phyloP scores from a whole-genome alignment of 2,113 vertebrate species.

The Triplophysa rosa region DNA sequence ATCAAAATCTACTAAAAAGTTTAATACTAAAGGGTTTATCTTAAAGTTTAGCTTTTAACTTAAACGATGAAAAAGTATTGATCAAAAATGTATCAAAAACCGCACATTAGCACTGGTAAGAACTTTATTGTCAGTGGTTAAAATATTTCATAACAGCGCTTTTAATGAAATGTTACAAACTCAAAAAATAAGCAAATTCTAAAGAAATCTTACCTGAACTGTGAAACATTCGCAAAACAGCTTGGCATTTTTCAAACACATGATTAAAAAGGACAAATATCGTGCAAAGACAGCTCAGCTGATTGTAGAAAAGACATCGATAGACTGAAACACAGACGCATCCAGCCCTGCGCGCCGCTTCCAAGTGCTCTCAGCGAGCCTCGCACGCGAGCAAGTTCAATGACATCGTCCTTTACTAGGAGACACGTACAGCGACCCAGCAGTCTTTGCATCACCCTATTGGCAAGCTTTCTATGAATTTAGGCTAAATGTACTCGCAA shows the following conservation, averaged over 20 bases:
- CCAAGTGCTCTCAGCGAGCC: neutral
- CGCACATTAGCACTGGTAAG: too few species aligned
- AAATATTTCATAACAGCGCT: too few species aligned
- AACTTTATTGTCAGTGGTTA: too few species aligned
- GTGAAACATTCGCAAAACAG: slow-evolving; percentile 74
- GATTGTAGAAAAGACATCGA: slow-evolving; percentile 35
- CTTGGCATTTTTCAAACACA: slow-evolving; percentile 70
- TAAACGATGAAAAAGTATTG: too few species aligned
- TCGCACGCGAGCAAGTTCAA: slow-evolving; percentile 4
- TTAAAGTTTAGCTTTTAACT: too few species aligned
- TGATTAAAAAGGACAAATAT: slow-evolving; percentile 55
- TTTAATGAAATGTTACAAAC: neutral
- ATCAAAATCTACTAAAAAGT: too few species aligned
- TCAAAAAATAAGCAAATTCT: neutral
- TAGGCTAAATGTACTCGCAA: slow-evolving; percentile 60
- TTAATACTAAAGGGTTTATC: too few species aligned
- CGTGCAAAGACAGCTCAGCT: slow-evolving; percentile 24
- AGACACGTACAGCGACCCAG: slow-evolving; percentile 45
- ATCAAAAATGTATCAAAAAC: too few species aligned
- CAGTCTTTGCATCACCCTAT: slow-evolving; percentile 65
- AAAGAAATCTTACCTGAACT: slow-evolving; percentile 67
- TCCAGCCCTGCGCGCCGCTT: slow-evolving; percentile 15
- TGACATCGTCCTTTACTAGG: slow-evolving; percentile 30
- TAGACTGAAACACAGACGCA: slow-evolving; percentile 22
- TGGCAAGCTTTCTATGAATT: slow-evolving; percentile 59